Evolutionary conservation across 2,113 vertebrate species (phyloP).

Genomic region (Spheniscus mendiculus): DNA sequence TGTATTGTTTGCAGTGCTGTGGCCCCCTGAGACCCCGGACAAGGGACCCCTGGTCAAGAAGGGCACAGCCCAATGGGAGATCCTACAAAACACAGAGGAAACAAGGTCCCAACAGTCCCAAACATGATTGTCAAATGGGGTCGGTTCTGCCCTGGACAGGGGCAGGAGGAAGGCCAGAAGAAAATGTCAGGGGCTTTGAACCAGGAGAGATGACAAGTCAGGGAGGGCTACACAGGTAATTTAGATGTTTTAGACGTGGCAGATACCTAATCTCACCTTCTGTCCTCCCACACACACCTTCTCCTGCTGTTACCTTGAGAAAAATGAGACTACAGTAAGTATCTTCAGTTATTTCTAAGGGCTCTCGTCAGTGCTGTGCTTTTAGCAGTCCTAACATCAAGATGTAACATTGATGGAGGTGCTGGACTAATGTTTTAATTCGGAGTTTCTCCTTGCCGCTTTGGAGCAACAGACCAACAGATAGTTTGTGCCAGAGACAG

Average conservation of each 20-base stretch:
- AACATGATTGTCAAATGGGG: rapidly evolving
- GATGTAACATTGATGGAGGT: neutral
- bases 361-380: neutral
- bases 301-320: neutral
- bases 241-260: neutral
- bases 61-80: neutral
- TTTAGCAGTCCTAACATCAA: neutral
- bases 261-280: neutral
- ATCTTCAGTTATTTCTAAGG: neutral
- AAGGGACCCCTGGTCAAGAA: neutral
- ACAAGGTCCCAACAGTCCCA: neutral
- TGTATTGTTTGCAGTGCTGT: neutral
- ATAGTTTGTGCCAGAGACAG: neutral
- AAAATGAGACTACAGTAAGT: neutral
- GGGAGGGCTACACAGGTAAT: neutral
- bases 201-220: neutral
- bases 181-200: neutral
- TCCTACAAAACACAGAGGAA: neutral
- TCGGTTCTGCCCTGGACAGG: neutral
- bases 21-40: neutral
- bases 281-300: neutral
- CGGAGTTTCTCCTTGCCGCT: neutral
- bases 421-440: neutral
- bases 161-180: neutral
- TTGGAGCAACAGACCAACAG: neutral